Evolutionary conservation across 1,140 invertebrate genomes (phyloP), one percentile per base, ranked within the genome.

Genomic region (Mizuhopecten yessoensis): DNA sequence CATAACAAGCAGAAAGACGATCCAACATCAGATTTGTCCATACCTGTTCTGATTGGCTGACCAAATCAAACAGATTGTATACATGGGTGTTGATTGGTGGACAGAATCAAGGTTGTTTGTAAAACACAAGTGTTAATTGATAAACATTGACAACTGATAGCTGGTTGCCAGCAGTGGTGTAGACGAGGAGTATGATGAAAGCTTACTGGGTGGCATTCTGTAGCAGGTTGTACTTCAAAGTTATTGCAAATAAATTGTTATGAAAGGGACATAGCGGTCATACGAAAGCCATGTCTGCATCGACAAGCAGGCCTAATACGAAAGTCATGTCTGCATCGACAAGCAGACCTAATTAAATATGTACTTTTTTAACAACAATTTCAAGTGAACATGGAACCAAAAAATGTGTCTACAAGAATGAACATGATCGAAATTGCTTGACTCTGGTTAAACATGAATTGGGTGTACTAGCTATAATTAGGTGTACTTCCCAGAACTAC

Each of bases 41-140:
- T 2, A 20, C n/a, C 9, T 29, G 23, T n/a, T n/a, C n/a, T 29
- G 23, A 29, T 29, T 75, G 57, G 57, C 57, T 75, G 2, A 75
- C 29, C 57, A 75, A 75, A 75, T 11, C 57, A 75, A 75, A 29
- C 23, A 29, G 57, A 0, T 75, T 75, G 57, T 75, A 75, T 29
- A 75, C 57, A 75, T 29, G n/a, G 2, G 57, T 75, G 57, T 29
- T 75, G 57, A 75, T 75, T 75, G 57, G 57, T 75, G n/a, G 57
- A 9, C 29, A 17, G 57, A 75, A n/a, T 75, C 9, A 0, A 75
- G 57, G n/a, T 75, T 75, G 57, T 75, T 75, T 75, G 57, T 75
- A 75, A 75, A 75, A 75, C 57, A 75, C n/a, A 75, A 75, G 57
- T 75, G 57, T 75, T 75, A 75, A 75, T 75, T 75, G 57, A 75